These are phyloP conservation scores for Lepus oiostolus DNA, from an alignment of 2,797 vertebrate genomes.

Conservation along the genomic window DNA sequence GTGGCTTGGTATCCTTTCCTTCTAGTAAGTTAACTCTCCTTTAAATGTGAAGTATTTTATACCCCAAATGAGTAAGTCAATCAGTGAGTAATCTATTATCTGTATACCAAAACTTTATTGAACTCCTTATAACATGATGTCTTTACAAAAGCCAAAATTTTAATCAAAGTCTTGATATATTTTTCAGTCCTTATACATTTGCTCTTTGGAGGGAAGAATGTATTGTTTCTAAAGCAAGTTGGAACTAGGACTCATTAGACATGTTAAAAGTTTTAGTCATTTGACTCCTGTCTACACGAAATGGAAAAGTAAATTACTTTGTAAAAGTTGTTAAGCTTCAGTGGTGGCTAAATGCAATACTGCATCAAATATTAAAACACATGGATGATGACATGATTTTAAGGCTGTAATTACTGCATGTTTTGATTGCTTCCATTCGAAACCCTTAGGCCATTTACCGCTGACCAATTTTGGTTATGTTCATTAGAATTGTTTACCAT, in stretches of 20 bases:
- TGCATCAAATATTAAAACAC: constrained; percentile 42
- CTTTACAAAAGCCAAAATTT: background rate
- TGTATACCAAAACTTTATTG: background rate
- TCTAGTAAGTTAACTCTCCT: background rate
- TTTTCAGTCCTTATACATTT: background rate
- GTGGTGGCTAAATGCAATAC: background rate
- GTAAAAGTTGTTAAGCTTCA: constrained; percentile 9
- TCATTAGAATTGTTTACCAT: background rate
- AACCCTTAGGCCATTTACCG: background rate
- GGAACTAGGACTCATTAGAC: background rate
- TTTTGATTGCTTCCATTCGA: constrained; percentile 47
- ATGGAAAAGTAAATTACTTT: constrained; percentile 18
- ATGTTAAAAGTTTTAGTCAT: background rate
- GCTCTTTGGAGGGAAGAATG: background rate
- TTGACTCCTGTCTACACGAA: background rate
- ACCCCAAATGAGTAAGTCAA: background rate
- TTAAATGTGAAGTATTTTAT: background rate
- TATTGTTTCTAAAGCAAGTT: constrained; percentile 1
- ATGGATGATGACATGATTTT: background rate
- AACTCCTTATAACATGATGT: background rate
- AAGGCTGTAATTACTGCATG: background rate
- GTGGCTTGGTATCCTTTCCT: background rate
- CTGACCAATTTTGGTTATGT: constrained; percentile 32
- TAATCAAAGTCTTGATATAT: background rate
- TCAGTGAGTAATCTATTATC: background rate